Conservation (phyloP, 2,113 vertebrate species). For the Xiphophorus hellerii region DNA sequence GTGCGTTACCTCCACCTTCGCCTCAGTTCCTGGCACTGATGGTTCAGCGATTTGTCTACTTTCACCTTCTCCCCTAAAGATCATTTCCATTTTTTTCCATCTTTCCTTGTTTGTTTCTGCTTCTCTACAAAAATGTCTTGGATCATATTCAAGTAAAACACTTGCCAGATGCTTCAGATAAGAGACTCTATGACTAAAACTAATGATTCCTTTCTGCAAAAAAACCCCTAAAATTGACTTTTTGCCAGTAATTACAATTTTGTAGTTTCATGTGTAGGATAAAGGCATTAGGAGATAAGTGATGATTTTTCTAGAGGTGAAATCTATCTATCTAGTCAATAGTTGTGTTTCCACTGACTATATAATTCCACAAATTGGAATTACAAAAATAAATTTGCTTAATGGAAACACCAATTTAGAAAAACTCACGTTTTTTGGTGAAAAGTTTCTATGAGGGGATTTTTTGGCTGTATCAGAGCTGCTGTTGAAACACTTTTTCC, state of each 20-base stretch:
- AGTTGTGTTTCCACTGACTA: too few species aligned
- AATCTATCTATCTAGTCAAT: background rate
- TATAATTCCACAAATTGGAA: too few species aligned
- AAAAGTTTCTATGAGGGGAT: too few species aligned
- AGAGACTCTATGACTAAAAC: constrained; percentile 1
- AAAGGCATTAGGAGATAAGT: background rate
- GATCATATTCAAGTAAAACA: constrained; percentile 24
- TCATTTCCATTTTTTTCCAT: constrained; percentile 28
- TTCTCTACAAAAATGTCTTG: constrained; percentile 37
- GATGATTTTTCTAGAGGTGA: background rate
- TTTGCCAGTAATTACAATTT: too few species aligned
- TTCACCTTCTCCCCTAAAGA: constrained; percentile 20
- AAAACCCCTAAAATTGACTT: background rate
- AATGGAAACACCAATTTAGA: too few species aligned
- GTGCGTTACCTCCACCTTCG: constrained; percentile 1
- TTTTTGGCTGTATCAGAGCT: too few species aligned
- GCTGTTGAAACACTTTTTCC: too few species aligned
- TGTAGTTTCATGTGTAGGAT: too few species aligned
- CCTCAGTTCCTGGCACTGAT: constrained; percentile 5
- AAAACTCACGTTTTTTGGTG: too few species aligned
- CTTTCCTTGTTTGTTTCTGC: constrained; percentile 21
- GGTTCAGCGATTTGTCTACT: constrained; percentile 7
- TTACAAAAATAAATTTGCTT: too few species aligned
- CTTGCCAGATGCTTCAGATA: constrained; percentile 19
- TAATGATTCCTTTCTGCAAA: background rate